These are phyloP conservation scores for Hybos culiciformis DNA, from an alignment of 2,888 invertebrate genomes.

Conservation along the genomic window DNA sequence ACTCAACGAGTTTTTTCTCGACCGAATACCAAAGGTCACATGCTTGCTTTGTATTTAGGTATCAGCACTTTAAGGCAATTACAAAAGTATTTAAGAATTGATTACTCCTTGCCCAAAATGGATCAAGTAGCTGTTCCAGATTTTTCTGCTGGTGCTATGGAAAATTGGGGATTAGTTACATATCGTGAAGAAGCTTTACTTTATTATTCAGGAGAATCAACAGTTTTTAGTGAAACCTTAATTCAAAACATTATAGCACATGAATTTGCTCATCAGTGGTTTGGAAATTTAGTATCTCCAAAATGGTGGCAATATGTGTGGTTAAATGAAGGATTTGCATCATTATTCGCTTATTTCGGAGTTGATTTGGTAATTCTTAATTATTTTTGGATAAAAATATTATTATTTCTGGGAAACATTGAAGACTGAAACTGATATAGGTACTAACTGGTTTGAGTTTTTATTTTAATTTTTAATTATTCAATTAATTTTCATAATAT, in stretches of 20 bases:
- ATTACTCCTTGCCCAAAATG: conserved; percentile 63
- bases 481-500: no score
- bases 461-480: no score
- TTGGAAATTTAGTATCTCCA: conserved; percentile 60
- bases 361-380: conserved; percentile 27
- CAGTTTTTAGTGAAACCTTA: conserved; percentile 12
- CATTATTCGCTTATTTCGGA: conserved; percentile 28
- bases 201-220: conserved; percentile 36
- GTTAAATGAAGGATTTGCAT: conserved; percentile 62
- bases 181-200: conserved; percentile 33
- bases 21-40: conserved; percentile 21
- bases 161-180: conserved; percentile 88
- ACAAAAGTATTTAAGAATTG: conserved; percentile 58
- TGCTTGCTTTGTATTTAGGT: no score
- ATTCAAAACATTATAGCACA: conserved; percentile 41
- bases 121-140: conserved; percentile 80
- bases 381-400: no score
- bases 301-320: conserved; percentile 59
- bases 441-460: no score
- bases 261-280: conserved; percentile 63
- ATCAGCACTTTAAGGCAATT: neutral
- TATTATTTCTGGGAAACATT: no score
- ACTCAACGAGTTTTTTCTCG: conserved; percentile 29
- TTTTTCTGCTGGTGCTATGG: conserved; percentile 77
- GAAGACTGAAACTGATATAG: no score